Percentiles rank a stretch among this genome's conserved stretches.
These are phyloP conservation scores for Tryphoninae sp. DNA, from an alignment of 2,888 invertebrate species.

Conservation along the genomic window DNA sequence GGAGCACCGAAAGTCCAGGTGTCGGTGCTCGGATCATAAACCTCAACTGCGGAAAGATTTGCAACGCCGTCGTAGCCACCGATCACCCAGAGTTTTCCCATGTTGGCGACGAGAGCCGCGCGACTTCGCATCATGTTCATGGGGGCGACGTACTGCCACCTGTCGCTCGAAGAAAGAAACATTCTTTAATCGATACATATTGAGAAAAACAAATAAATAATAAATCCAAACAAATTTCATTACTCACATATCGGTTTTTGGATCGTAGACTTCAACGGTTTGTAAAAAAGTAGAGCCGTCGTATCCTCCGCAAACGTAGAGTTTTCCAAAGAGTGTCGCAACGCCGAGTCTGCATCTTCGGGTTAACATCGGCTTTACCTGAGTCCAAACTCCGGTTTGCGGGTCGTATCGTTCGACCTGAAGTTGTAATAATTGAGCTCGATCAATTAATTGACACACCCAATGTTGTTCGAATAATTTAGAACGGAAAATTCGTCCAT, in stretches of 20 bases:
- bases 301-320: constrained; percentile 93
- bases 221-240: constrained; percentile 4
- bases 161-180: constrained; percentile 68
- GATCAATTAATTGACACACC: too few species aligned
- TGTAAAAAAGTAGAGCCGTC: constrained; percentile 92
- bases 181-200: background rate
- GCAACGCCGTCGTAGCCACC: constrained; percentile 91
- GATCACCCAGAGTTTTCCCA: constrained; percentile 92
- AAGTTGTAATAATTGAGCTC: constrained; percentile 33
- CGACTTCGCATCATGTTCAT: constrained; percentile 93
- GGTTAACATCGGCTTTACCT: constrained; percentile 90
- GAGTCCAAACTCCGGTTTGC: constrained; percentile 87
- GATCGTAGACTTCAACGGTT: constrained; percentile 91
- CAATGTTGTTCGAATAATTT: background rate
- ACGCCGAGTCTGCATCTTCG: constrained; percentile 92
- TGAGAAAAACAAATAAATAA: background rate
- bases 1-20: constrained; percentile 88
- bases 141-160: constrained; percentile 89
- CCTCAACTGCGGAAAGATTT: constrained; percentile 92
- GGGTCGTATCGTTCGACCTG: constrained; percentile 91
- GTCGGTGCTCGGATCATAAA: constrained; percentile 89
- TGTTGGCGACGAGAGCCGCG: constrained; percentile 91
- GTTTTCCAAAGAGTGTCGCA: constrained; percentile 89
- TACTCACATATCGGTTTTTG: constrained; percentile 85
- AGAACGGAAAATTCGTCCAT: background rate